phyloP scores from a whole-genome alignment of 2,888 invertebrate species.

The Mythimna loreyi region DNA sequence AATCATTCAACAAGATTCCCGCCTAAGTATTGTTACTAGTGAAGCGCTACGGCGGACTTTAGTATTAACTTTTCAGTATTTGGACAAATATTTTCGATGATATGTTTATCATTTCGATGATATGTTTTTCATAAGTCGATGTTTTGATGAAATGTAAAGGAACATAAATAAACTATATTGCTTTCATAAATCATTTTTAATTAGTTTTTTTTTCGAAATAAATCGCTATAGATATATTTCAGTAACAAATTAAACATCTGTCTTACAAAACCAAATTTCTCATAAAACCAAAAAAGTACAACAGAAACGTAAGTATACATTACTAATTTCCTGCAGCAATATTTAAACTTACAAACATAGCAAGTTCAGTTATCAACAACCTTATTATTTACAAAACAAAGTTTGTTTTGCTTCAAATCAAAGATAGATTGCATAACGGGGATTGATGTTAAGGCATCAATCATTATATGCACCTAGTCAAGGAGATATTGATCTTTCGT shows the following conservation, averaged over 20 bases:
- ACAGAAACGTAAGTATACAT: constrained; percentile 4
- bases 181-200: too few relatives aligned
- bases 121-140: too few relatives aligned
- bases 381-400: background rate
- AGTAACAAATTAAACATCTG: background rate
- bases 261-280: background rate
- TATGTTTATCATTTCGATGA: too few relatives aligned
- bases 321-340: constrained; percentile 4
- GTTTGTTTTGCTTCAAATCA: background rate
- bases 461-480: constrained; percentile 31
- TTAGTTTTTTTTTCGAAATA: too few relatives aligned
- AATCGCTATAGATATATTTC: too few relatives aligned
- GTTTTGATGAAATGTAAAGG: too few relatives aligned
- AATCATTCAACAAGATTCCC: too few relatives aligned
- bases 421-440: background rate
- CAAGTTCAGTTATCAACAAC: background rate
- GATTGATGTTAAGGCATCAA: constrained; percentile 25
- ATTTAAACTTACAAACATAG: background rate
- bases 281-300: background rate
- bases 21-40: too few relatives aligned
- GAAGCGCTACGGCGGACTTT: too few relatives aligned
- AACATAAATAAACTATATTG: too few relatives aligned
- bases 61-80: too few relatives aligned
- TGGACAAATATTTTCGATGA: too few relatives aligned
- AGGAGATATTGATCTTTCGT: constrained; percentile 29